Conservation (phyloP, 2,797 vertebrate genomes). For the Chiloscyllium punctatum region DNA sequence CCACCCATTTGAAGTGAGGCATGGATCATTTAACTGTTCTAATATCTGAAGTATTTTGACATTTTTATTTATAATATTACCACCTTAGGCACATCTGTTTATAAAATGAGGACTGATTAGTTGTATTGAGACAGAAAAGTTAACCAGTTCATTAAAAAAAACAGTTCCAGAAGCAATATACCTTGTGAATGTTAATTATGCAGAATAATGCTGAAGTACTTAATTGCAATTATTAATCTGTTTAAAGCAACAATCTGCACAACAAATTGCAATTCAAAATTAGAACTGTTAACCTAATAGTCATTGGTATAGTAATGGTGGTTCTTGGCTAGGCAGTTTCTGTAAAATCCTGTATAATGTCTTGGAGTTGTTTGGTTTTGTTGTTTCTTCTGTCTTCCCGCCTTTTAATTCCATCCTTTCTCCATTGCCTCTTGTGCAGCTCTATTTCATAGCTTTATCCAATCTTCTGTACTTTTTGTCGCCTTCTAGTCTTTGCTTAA, state of each 20-base stretch:
- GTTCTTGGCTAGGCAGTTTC: too few relatives aligned
- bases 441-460: too few relatives aligned
- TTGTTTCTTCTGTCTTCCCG: too few relatives aligned
- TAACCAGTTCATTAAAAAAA: background rate
- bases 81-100: background rate
- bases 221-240: constrained; percentile 21
- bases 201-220: background rate
- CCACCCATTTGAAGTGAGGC: background rate
- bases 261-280: constrained; percentile 4
- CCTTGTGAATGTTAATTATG: background rate
- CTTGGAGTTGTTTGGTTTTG: too few relatives aligned
- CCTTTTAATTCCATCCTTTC: too few relatives aligned
- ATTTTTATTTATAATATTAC: background rate
- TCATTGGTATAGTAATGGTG: too few relatives aligned
- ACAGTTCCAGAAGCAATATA: background rate
- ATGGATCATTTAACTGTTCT: background rate
- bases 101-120: background rate
- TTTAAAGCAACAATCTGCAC: background rate
- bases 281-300: background rate
- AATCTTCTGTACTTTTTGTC: too few relatives aligned
- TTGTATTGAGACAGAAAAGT: background rate
- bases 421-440: too few relatives aligned
- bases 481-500: too few relatives aligned
- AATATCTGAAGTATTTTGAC: too few relatives aligned
- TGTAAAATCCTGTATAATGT: too few relatives aligned